A percentile compares a stretch with the other conserved stretches of the same genome.
phyloP scores from a whole-genome alignment of 2,113 vertebrate genomes.

The Corythoichthys intestinalis region DNA sequence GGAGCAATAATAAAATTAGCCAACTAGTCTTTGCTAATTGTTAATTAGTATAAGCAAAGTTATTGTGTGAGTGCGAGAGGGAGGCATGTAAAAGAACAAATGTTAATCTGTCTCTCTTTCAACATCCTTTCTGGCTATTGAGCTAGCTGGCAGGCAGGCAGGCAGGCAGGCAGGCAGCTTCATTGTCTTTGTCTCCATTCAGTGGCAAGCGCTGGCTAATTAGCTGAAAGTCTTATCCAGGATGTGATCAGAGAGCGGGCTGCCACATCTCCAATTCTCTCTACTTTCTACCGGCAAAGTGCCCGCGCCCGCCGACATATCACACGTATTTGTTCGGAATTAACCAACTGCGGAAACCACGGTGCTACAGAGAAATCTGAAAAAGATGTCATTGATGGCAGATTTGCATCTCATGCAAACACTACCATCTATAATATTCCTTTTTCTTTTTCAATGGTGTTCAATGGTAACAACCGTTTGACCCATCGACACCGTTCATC shows the following conservation, averaged over 20 bases:
- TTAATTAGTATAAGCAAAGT: slow-evolving; percentile 84
- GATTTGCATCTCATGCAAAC: too few species aligned
- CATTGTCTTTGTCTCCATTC: slow-evolving; percentile 55
- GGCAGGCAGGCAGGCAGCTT: slow-evolving; percentile 61
- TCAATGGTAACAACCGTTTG: too few species aligned
- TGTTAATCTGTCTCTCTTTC: slow-evolving; percentile 77
- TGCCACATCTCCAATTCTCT: slow-evolving; percentile 55
- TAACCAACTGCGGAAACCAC: slow-evolving; percentile 14
- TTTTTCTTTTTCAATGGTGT: too few species aligned
- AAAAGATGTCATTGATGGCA: slow-evolving; percentile 59
- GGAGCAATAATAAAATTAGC: slow-evolving; percentile 84
- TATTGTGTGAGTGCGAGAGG: slow-evolving; percentile 76
- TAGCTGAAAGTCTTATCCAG: slow-evolving; percentile 64
- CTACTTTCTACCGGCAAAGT: slow-evolving; percentile 27
- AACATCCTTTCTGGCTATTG: slow-evolving; percentile 55
- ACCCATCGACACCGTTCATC: too few species aligned
- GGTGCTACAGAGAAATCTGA: slow-evolving; percentile 56
- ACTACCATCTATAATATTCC: too few species aligned
- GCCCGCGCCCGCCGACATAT: slow-evolving; percentile 27
- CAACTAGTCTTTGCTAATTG: slow-evolving; percentile 81
- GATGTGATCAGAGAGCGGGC: slow-evolving; percentile 51
- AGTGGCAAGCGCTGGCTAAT: slow-evolving; percentile 58
- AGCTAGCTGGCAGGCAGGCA: slow-evolving; percentile 60
- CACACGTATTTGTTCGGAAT: slow-evolving; percentile 58
- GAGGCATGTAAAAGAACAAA: slow-evolving; percentile 79